Percentiles rank a stretch among this genome's conserved stretches.
Evolutionary conservation across 1,140 invertebrate genomes (phyloP).

Genomic region (Gryon sp.): DNA sequence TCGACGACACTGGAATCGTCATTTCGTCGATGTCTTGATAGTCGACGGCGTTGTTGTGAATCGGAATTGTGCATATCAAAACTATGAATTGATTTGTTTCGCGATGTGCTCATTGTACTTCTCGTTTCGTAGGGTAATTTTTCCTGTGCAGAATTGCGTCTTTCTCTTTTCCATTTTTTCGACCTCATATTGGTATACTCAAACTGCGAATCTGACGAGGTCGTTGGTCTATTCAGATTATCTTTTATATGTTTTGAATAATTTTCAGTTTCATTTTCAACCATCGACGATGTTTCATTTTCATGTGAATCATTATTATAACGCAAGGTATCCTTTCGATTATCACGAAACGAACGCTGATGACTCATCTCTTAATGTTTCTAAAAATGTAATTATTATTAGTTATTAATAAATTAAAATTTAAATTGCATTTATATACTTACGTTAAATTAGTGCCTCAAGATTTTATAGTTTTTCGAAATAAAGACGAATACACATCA

Average conservation of each 20-base stretch:
- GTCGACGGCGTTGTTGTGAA: constrained; percentile 37
- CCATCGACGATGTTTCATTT: constrained; percentile 12
- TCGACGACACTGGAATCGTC: constrained; percentile 40
- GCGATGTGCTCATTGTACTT: constrained; percentile 14
- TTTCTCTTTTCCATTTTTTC: constrained; percentile 15
- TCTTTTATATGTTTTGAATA: constrained; percentile 16
- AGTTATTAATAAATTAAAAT: neutral
- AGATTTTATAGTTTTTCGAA: too few species aligned
- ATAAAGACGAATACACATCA: too few species aligned
- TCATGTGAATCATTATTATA: neutral
- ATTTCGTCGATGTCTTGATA: constrained; percentile 23
- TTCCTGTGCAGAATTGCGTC: constrained; percentile 19
- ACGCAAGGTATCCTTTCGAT: constrained; percentile 2
- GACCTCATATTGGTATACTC: constrained; percentile 38
- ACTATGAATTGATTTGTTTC: constrained; percentile 25
- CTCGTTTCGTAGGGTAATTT: constrained; percentile 22
- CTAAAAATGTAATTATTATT: neutral
- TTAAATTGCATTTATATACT: too few species aligned
- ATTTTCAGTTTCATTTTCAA: constrained; percentile 36
- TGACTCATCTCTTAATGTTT: constrained; percentile 16
- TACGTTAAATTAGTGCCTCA: too few species aligned
- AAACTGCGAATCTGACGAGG: constrained; percentile 26
- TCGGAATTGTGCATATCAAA: constrained; percentile 7
- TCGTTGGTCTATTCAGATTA: constrained; percentile 15
- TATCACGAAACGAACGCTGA: constrained; percentile 5